Evolutionary conservation across 2,797 vertebrate genomes (phyloP), one percentile per base, ranked within the genome.

Genomic region (Pseudochaenichthys georgianus): DNA sequence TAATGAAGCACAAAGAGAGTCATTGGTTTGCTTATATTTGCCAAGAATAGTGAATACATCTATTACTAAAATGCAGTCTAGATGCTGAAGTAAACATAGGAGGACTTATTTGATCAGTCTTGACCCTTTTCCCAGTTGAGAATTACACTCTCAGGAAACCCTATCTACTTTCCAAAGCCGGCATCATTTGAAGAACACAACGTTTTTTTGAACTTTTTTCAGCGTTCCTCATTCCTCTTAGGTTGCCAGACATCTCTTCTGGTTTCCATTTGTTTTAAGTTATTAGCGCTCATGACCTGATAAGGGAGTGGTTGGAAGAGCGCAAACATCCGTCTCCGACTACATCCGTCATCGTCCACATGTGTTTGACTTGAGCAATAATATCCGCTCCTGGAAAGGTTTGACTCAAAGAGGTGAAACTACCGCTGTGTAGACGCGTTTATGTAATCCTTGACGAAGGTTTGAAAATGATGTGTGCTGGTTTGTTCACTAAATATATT

Each of bases 201-300:
- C 88, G 88, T 91, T 23, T 80, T 28, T 75, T 82, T 85, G 75
- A 87, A 78, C 73, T 86, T 65, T 89, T 75, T 87, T 81, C 48
- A 28, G 57, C 31, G 75, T 85, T 85, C 80, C 74, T 72, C 75
- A 17, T 86, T 90, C 66, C 77, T 82, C 34, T 65, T 5, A 76
- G 62, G 73, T 82, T 53, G 87, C 89, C 90, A 93, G 89, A 81
- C 71, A 43, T 68, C 71, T 88, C 87, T 84, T 93, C 92, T 94
- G 94, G 89, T 94, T 94, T 91, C 81, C 81, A 93, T 95, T 94
- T 94, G 88, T 85, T 86, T 85, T 81, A 89, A 84, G 84, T 83
- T 88, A 93, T 93, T 92, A 90, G 86, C 55, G 71, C 70, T 79
- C 84, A 77, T 81, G 91, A 80, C 86, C 92, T 87, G 92, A 94